These are phyloP conservation scores for Hippoglossus stenolepis DNA, from an alignment of 2,113 vertebrate genomes.

Conservation along the genomic window DNA sequence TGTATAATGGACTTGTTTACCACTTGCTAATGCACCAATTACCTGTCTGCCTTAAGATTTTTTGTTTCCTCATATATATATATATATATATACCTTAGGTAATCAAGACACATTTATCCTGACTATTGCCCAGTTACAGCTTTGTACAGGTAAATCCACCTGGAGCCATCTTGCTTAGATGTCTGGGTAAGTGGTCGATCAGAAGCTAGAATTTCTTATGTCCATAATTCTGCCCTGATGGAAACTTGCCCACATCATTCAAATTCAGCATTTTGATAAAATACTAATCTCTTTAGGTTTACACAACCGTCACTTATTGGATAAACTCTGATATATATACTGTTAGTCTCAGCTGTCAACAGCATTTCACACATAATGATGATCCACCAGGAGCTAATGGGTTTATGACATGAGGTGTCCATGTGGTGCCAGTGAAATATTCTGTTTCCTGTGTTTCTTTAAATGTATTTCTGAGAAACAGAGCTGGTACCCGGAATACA, in stretches of 20 bases:
- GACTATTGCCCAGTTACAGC: neutral
- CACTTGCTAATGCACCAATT: neutral
- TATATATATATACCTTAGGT: neutral
- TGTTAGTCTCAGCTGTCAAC: neutral
- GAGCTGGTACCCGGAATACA: neutral
- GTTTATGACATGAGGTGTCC: neutral
- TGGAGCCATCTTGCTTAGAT: no score
- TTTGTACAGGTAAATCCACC: neutral
- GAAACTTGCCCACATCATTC: neutral
- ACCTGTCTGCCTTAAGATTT: neutral
- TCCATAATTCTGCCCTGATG: neutral
- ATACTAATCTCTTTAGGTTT: neutral
- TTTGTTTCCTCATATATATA: no score
- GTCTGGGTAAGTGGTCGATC: no score
- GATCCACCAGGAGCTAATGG: neutral
- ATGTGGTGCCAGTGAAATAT: neutral
- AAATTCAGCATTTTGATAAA: neutral
- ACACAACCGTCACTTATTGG: neutral
- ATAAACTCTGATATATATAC: neutral
- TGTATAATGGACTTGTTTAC: neutral
- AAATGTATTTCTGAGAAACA: neutral
- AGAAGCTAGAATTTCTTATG: neutral
- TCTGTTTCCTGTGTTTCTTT: neutral
- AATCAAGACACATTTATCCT: neutral
- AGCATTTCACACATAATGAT: neutral